Conservation (phyloP, 2,797 vertebrate genomes). For the Halcyon badia region DNA sequence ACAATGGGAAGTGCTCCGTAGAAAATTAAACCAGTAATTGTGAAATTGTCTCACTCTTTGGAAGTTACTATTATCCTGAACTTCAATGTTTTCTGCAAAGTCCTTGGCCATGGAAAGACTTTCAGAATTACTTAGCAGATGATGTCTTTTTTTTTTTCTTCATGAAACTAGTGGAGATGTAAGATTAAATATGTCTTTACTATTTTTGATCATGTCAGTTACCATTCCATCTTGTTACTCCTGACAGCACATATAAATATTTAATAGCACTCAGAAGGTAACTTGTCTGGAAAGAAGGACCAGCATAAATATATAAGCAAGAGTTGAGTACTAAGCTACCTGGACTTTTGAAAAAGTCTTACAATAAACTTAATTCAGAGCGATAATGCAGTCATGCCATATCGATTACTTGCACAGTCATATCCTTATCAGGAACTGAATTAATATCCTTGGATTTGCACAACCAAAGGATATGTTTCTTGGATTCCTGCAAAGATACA, state of each 20-base stretch:
- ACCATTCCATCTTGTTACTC: neutral
- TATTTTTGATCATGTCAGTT: constrained; percentile 12
- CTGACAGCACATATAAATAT: constrained; percentile 18
- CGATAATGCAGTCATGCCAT: neutral
- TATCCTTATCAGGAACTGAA: neutral
- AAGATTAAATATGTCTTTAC: neutral
- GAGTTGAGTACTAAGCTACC: neutral
- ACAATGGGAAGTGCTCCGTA: neutral
- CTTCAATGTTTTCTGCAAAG: neutral
- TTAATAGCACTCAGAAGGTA: neutral
- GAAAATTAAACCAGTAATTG: neutral
- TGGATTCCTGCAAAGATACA: neutral
- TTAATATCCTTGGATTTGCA: neutral
- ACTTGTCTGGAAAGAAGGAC: neutral
- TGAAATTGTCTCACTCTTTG: neutral
- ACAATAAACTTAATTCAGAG: neutral
- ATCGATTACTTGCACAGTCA: neutral
- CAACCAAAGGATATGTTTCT: neutral
- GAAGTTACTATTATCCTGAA: neutral
- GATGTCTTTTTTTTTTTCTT: neutral
- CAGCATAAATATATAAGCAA: neutral
- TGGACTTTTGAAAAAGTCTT: neutral
- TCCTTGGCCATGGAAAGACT: neutral
- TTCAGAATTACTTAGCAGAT: neutral
- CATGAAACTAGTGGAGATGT: neutral